Evolutionary conservation across 2,797 vertebrate species (phyloP).

Genomic region (Rhincodon typus): DNA sequence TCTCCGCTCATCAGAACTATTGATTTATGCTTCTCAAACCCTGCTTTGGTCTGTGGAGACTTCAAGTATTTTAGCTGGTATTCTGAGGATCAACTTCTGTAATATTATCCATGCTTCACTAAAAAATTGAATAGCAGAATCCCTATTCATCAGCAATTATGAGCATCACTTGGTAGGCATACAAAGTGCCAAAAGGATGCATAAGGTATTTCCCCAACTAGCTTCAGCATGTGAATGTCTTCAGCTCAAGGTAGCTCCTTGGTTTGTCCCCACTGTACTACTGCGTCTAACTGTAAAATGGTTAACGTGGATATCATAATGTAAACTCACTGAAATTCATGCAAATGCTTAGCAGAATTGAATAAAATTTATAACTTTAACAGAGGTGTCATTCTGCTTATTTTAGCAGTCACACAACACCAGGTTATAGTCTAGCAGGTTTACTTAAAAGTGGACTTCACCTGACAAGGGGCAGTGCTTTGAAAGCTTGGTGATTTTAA

Average conservation of each 20-base stretch:
- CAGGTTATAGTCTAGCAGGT: no score
- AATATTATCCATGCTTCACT: neutral
- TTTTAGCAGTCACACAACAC: neutral
- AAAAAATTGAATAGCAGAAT: constrained; percentile 9
- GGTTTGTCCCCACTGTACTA: neutral
- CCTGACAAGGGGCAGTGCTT: no score
- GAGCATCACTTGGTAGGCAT: neutral
- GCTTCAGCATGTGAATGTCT: neutral
- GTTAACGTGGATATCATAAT: neutral
- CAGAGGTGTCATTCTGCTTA: neutral
- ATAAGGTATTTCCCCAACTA: neutral
- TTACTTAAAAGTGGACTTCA: no score
- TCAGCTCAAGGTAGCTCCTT: neutral
- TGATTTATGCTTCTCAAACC: neutral
- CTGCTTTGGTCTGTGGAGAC: neutral
- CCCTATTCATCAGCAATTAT: neutral
- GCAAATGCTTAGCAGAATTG: neutral
- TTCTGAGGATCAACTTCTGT: neutral
- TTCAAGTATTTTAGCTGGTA: neutral
- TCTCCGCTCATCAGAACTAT: neutral
- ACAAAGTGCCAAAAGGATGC: neutral
- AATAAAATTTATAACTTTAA: neutral
- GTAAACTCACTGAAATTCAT: neutral
- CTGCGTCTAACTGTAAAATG: neutral
- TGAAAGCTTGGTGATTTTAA: no score